A percentile compares a stretch with the other conserved stretches of the same genome.
Conservation (phyloP, 2,888 invertebrate species). For the Galerucella nymphaeae region DNA sequence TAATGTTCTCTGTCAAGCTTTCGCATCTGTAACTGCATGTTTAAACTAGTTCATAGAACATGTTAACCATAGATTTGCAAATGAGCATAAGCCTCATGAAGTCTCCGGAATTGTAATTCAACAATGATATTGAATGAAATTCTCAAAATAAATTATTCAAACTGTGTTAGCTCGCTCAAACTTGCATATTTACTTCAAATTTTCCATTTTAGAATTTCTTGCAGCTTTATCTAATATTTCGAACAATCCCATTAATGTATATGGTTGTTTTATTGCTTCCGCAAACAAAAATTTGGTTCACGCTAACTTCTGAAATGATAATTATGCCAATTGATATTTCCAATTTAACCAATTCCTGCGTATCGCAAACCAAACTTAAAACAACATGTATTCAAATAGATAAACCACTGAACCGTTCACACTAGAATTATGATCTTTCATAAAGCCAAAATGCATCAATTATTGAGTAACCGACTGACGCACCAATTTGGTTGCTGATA, state of each 20-base stretch:
- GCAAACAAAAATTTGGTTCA: neutral
- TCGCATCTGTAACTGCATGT: too few species aligned
- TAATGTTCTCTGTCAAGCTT: too few species aligned
- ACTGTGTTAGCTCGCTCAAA: too few species aligned
- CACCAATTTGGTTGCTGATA: slow-evolving; percentile 12
- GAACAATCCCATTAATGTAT: neutral
- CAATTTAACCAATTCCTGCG: neutral
- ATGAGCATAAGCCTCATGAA: too few species aligned
- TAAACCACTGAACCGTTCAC: slow-evolving; percentile 12
- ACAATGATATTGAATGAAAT: too few species aligned
- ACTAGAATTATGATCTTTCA: slow-evolving; percentile 19
- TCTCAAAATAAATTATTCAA: too few species aligned
- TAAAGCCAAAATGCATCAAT: slow-evolving; percentile 18
- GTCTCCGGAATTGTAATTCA: too few species aligned
- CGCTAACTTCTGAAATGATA: neutral
- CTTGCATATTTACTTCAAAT: too few species aligned
- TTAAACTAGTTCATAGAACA: too few species aligned
- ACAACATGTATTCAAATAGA: slow-evolving; percentile 3
- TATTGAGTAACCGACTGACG: slow-evolving; percentile 13
- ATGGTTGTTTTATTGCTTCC: neutral
- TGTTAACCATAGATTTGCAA: too few species aligned
- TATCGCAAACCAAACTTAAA: slow-evolving; percentile 2
- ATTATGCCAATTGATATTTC: neutral
- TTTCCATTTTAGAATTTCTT: too few species aligned
- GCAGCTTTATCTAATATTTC: too few species aligned